Conservation (phyloP, 2,797 vertebrate genomes). For the Sylvia borin region DNA sequence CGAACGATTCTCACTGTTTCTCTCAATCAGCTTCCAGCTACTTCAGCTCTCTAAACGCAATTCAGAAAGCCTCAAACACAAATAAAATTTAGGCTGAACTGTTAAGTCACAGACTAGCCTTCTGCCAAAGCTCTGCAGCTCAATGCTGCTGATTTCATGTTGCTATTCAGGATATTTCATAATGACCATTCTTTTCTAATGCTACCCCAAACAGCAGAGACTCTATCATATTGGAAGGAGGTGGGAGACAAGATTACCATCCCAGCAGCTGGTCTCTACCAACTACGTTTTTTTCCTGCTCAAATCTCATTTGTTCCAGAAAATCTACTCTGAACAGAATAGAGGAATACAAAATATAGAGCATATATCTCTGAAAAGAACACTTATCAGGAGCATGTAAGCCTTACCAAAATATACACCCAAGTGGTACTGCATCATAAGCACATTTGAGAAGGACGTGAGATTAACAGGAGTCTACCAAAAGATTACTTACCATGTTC, state of each 20-base stretch:
- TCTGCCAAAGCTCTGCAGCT: background rate
- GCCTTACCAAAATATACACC: background rate
- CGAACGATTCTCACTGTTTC: background rate
- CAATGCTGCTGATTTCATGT: background rate
- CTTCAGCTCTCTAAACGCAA: background rate
- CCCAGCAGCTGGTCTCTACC: background rate
- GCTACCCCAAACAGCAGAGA: background rate
- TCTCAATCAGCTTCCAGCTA: background rate
- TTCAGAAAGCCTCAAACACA: background rate
- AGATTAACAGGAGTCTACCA: background rate
- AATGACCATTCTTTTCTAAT: background rate
- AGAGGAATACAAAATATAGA: background rate
- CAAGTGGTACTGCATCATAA: background rate
- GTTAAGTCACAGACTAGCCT: background rate
- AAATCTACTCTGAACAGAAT: background rate
- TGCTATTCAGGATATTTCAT: background rate
- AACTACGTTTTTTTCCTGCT: background rate
- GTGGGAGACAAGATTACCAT: background rate
- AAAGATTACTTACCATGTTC: background rate
- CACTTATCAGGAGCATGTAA: background rate
- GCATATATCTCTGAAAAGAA: background rate
- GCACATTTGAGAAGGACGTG: background rate
- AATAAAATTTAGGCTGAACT: background rate
- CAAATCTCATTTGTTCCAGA: background rate
- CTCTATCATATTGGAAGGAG: background rate